Base-by-base conservation (phyloP, 2,797 vertebrate genomes). In the Rhabdomys pumilio region DNA sequence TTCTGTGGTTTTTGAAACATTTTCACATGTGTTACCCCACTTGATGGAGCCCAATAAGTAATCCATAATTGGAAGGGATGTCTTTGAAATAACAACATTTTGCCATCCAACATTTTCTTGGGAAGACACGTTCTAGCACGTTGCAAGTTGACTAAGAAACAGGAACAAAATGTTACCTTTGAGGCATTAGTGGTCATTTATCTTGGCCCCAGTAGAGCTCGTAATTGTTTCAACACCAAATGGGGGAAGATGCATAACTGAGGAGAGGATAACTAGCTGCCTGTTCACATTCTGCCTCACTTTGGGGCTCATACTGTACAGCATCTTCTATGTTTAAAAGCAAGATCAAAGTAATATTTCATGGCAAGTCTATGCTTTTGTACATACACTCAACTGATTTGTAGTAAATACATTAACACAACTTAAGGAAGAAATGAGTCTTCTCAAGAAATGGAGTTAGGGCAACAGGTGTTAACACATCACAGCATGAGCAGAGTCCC, bases 1-100 rank as follows among this genome's bases (percentile, higher is more conserved):
- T 90, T 92, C 63, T 3, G 41, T 55, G 77, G 24, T 44, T 90
- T 94, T 87, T 85, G 17, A 93, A 92, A 92, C 4, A 57, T 90
- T 96, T 92, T 63, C 17, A 80, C 55, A 41, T 55, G 15, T 14
- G n/a, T 85, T 92, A 41, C 63, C 38, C 87, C 80, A 93, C 91
- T 88, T 92, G 13, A 82, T 59, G 31, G 44, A 92, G 31, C 5
- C 41, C 24, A 93, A 24, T 91, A 93, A 85, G 50, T 92, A 94
- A 90, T 73, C 53, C 50, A 89, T 65, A 77, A 4, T 81, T 83
- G 47, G 67, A 93, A 94, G 26, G 1, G 72, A 85, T 92, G 22
- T 26, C 61, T 92, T 90, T 59, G 38, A 96, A 96, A 91, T 69
- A n/a, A 55, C 55, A 92, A 82, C 47, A 92, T 92, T 94, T 91